These are phyloP conservation scores for Platichthys stellatus DNA, from an alignment of 2,113 vertebrate species.

Conservation along the genomic window DNA sequence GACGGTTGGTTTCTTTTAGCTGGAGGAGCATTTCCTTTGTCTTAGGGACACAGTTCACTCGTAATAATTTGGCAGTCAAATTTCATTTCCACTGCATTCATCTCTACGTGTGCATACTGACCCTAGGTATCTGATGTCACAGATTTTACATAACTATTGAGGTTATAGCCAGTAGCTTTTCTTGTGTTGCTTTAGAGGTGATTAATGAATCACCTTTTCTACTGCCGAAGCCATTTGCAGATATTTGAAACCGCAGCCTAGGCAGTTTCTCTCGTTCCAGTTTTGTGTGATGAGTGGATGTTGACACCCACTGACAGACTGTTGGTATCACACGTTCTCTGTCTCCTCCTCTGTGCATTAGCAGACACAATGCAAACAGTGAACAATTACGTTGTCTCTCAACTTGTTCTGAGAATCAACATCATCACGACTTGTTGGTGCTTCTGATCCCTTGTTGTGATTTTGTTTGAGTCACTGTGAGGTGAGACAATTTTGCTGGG, in stretches of 20 bases:
- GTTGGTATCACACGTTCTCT: background rate
- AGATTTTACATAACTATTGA: background rate
- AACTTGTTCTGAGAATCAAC: background rate
- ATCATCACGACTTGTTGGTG: background rate
- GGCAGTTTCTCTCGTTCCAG: background rate
- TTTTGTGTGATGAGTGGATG: background rate
- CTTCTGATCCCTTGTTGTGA: background rate
- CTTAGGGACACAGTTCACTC: no score
- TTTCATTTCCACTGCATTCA: no score
- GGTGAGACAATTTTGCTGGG: background rate
- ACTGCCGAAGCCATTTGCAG: background rate
- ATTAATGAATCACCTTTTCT: no score
- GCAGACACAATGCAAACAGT: background rate
- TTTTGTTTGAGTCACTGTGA: background rate
- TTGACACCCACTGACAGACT: conserved; percentile 12
- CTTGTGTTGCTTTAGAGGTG: conserved; percentile 1
- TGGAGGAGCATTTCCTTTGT: no score
- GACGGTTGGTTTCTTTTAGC: no score
- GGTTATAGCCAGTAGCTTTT: background rate
- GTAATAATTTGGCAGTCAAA: no score
- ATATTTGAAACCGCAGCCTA: conserved; percentile 1
- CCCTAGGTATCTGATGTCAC: background rate
- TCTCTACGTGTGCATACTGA: no score
- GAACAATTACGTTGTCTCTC: background rate
- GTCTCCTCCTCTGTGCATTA: background rate